Base-by-base conservation (phyloP, 2,113 vertebrate species). In the Oostethus manadensis region DNA sequence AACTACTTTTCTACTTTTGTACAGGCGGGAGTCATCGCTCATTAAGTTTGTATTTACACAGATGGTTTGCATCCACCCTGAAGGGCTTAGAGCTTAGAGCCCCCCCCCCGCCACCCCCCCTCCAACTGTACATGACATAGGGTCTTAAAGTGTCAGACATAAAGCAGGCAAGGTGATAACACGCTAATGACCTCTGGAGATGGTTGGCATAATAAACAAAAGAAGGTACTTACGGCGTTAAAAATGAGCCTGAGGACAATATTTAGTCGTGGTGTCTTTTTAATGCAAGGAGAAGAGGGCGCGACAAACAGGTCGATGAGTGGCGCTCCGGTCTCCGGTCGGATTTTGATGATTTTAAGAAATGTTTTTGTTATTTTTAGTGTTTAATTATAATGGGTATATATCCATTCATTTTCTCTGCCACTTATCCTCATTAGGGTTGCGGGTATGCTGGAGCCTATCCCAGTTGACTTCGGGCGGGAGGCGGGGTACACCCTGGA, bases 51-150 rank as follows among this genome's bases (percentile, higher is more conserved):
- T 83, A 77, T 88, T 88, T 77, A 60, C 74, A 87, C 86, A 88
- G 84, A 88, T 88, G 86, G 80, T 86, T 87, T 72, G 75, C 76
- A 64, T 87, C 81, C 79, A 73, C 70, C 63, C 64, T 4, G 53
- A 21, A 10, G 48, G 48, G 8, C 18, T 22, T 21, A 6, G 2
- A 2, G 46, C 29, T n/a, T n/a, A n/a, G n/a, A 33, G 1, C 5
- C 5, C 5, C 5, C 29, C 29, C 29, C 29, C n/a, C n/a, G n/a
- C n/a, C n/a, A n/a, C 17, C 17, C 29, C 17, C 17, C n/a, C 29
- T 18, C 14, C 71, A 56, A 58, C 29, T 51, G 77, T 70, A 66
- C 78, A 66, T 70, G 78, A 71, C 78, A 68, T 8, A 6, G 29
- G 67, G 55, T 69, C 70, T 71, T 56, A 58, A 75, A 63, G 63